phyloP scores from a whole-genome alignment of 2,797 vertebrate species.

The Todus mexicanus region DNA sequence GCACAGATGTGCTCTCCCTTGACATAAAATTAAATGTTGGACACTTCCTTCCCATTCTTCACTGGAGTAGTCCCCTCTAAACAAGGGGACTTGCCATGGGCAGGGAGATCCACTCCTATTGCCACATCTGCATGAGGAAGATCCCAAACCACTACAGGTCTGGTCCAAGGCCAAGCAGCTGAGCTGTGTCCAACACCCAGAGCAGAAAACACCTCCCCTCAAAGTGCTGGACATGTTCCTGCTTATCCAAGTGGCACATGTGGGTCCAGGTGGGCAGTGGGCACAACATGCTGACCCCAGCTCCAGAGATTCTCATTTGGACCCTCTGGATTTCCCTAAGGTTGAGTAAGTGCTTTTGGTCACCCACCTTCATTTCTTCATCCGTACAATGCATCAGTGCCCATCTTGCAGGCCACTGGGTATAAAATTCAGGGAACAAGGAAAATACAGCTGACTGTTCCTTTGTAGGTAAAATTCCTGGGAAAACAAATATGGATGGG shows the following conservation, averaged over 20 bases:
- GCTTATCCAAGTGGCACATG: rapidly evolving
- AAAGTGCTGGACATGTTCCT: background rate
- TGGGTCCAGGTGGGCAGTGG: background rate
- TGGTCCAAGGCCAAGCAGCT: background rate
- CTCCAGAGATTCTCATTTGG: background rate
- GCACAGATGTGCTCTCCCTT: no score
- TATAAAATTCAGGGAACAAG: background rate
- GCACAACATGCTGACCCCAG: background rate
- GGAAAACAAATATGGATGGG: background rate
- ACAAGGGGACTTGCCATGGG: background rate
- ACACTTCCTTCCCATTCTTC: background rate
- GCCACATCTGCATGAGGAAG: no score
- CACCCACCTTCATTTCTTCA: background rate
- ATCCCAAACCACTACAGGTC: background rate
- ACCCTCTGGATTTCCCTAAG: background rate
- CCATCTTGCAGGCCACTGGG: rapidly evolving
- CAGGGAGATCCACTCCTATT: no score
- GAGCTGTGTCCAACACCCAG: background rate
- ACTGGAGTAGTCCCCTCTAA: rapidly evolving
- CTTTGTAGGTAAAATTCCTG: background rate
- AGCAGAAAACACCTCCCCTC: background rate
- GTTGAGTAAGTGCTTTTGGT: background rate
- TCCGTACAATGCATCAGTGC: no score
- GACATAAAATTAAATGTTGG: background rate
- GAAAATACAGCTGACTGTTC: no score